Evolutionary conservation across 2,888 invertebrate genomes (phyloP), one percentile per base, ranked within the genome.

Genomic region (Lumbricus terrestris): DNA sequence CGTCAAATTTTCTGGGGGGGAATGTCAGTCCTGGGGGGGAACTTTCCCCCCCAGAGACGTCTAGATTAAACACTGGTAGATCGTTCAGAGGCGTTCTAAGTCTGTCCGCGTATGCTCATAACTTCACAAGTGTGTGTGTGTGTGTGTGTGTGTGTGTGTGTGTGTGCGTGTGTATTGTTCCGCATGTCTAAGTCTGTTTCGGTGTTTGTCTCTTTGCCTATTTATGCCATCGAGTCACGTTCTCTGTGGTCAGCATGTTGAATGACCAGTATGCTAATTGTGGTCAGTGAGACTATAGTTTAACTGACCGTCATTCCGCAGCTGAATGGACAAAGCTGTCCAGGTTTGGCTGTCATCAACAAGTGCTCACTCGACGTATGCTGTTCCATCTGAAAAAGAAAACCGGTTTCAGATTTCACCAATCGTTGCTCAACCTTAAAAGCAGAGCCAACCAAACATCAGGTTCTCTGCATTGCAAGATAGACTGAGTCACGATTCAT

Each of bases 241-340:
- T 5, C 69, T 69, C 69, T n/a, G 69, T n/a, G 69, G 29, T 69
- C 69, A 69, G 69, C 6, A 11, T 69, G n/a, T 13, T 69, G 69
- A 69, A 69, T 69, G 69, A 69, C 69, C 69, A 69, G 69, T 69
- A 5, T 69, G n/a, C 16, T 69, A 69, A 69, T n/a, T n/a, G 69
- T 69, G 69, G 69, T 69, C 69, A 69, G 69, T 69, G 69, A n/a
- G 69, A 69, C n/a, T n/a, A n/a, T n/a, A 69, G 69, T 69, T 69
- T 69, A 13, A n/a, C 69, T 69, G 29, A 69, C 69, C 69, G 69
- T 69, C 69, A 69, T 69, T 69, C 69, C 69, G 69, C 69, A 69
- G 69, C 69, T 69, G 69, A 69, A 69, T 69, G 69, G 69, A 69
- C 69, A 69, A 29, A 69, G 69, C 69, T 69, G 69, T 69, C 69